Evolutionary conservation across 2,797 vertebrate genomes (phyloP).

Genomic region (Tapirus indicus): DNA sequence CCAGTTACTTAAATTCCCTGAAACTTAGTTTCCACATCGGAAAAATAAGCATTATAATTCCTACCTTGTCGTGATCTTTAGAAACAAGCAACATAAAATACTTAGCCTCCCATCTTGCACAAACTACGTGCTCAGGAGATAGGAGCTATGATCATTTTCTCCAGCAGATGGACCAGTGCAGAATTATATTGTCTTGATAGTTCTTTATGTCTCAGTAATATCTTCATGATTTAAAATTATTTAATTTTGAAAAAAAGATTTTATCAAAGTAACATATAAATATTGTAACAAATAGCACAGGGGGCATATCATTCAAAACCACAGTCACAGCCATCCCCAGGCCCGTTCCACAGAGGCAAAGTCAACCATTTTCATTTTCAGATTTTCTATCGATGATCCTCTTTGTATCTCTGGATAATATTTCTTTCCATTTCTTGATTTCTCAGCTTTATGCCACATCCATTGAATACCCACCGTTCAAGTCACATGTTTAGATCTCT

Average conservation of each 20-base stretch:
- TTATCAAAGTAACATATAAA: background rate
- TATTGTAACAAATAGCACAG: background rate
- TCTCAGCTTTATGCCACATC: background rate
- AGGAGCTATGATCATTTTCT: background rate
- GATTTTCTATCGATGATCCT: background rate
- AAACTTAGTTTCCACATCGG: background rate
- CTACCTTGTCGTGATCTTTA: background rate
- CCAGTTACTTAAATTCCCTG: background rate
- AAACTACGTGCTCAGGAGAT: background rate
- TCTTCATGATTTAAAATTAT: slow-evolving; percentile 22
- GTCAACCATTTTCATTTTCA: background rate
- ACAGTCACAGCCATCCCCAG: background rate
- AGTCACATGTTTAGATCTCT: background rate
- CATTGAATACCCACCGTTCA: background rate
- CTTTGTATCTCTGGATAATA: background rate
- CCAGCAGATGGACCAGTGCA: background rate
- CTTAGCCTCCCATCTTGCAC: background rate
- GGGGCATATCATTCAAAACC: background rate
- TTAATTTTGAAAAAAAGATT: slow-evolving; percentile 26
- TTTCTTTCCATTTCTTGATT: background rate
- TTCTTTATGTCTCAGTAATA: background rate
- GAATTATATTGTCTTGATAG: background rate
- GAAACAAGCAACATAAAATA: background rate
- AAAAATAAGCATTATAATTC: background rate
- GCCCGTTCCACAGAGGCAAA: background rate